Evolutionary conservation across 2,113 vertebrate species (phyloP).

Genomic region (Pseudopodoces humilis): DNA sequence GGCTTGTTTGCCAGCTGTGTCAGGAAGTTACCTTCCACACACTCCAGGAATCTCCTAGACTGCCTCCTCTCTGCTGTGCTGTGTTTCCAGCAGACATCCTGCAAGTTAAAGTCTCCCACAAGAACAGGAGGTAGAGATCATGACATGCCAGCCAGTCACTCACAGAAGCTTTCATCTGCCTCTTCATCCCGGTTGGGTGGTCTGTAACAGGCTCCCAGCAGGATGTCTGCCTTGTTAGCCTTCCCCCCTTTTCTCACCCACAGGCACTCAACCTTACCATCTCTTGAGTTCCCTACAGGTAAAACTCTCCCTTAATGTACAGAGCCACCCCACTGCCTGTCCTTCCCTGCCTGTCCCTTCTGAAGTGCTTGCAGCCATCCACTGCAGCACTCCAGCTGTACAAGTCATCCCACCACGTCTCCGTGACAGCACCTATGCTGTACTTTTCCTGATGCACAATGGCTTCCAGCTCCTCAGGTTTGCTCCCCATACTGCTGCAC

Average conservation of each 20-base stretch:
- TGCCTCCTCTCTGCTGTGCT: neutral
- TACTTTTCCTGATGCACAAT: rapidly evolving
- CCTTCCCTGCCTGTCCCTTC: neutral
- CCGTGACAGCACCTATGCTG: rapidly evolving
- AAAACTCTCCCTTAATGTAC: neutral
- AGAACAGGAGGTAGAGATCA: neutral
- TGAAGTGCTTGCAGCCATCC: neutral
- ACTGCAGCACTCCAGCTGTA: neutral
- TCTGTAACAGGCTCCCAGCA: neutral
- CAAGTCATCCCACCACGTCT: rapidly evolving
- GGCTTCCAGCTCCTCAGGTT: neutral
- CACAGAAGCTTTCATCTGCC: neutral
- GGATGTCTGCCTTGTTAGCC: neutral
- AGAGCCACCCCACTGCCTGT: neutral
- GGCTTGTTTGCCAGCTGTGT: neutral
- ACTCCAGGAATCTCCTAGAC: neutral
- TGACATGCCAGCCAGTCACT: neutral
- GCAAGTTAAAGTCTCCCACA: neutral
- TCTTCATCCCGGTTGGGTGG: neutral
- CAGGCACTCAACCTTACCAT: neutral
- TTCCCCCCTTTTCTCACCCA: neutral
- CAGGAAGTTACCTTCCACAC: neutral
- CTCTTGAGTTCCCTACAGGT: neutral
- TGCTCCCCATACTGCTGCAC: neutral
- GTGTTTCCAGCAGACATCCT: neutral